Conservation (phyloP, 1,140 invertebrate species). For the Hylaeus volcanicus region DNA sequence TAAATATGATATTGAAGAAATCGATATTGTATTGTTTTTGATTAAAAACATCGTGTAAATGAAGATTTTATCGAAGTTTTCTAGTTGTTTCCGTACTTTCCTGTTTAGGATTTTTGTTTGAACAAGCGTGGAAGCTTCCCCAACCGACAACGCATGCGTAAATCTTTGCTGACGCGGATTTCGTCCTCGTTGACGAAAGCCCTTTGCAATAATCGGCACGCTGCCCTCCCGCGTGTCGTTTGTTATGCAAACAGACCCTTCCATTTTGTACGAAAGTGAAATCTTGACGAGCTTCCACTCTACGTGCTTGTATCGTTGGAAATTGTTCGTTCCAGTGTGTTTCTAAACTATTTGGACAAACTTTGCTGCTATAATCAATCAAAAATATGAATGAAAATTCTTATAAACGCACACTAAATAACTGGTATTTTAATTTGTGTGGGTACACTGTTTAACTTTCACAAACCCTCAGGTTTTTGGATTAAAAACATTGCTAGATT, state of each 20-base stretch:
- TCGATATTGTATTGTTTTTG: too few relatives aligned
- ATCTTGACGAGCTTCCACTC: constrained; percentile 1
- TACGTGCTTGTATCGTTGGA: background rate
- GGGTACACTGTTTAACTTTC: too few relatives aligned
- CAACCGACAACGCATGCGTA: background rate
- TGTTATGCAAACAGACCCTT: constrained; percentile 45
- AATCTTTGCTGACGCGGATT: constrained; percentile 24
- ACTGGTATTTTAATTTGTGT: too few relatives aligned
- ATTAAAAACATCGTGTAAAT: background rate
- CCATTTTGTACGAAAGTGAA: constrained; percentile 29
- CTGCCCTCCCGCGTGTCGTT: constrained; percentile 41
- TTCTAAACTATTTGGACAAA: too few relatives aligned
- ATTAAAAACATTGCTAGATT: too few relatives aligned
- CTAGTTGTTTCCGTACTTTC: background rate
- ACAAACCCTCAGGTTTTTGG: too few relatives aligned
- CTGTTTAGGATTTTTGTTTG: background rate
- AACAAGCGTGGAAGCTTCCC: background rate
- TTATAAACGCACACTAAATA: too few relatives aligned
- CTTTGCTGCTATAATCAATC: background rate
- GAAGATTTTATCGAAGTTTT: background rate
- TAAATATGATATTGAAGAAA: too few relatives aligned
- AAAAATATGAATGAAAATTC: too few relatives aligned
- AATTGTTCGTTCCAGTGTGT: background rate
- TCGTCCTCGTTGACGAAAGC: constrained; percentile 24
- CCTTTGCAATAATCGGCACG: constrained; percentile 35